Conservation (phyloP, 2,113 vertebrate genomes). For the Balaenoptera acutorostrata region DNA sequence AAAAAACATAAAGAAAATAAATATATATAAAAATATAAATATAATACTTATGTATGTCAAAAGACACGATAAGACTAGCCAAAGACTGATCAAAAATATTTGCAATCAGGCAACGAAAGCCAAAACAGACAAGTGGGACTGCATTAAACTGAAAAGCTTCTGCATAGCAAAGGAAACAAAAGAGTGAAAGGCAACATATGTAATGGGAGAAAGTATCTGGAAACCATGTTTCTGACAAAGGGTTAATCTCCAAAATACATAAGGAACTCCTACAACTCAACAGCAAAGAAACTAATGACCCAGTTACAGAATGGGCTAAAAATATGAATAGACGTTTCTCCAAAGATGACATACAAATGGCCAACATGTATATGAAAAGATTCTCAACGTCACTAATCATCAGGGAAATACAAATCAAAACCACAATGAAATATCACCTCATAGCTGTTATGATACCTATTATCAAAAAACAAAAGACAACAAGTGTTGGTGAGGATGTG, state of each 20-base stretch:
- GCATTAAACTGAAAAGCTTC: background rate
- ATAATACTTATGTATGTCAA: too few species aligned
- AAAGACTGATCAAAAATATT: too few species aligned
- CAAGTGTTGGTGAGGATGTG: background rate
- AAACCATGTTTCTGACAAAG: background rate
- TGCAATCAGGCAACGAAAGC: background rate
- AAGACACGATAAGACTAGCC: too few species aligned
- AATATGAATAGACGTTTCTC: background rate
- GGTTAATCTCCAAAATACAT: background rate
- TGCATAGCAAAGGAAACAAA: background rate
- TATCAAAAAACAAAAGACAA: background rate
- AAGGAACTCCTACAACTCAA: background rate
- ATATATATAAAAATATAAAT: too few species aligned
- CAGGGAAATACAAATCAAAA: background rate
- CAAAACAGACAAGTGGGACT: background rate
- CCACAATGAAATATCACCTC: background rate
- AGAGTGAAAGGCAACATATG: background rate
- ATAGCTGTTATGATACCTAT: background rate
- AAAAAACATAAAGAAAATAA: background rate
- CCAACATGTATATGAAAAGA: background rate
- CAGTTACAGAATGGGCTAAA: background rate
- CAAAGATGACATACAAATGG: background rate
- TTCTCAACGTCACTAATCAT: background rate
- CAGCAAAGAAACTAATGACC: background rate
- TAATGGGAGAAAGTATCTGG: background rate